These are phyloP conservation scores for Ispidina picta DNA, from an alignment of 2,797 vertebrate genomes.

Conservation along the genomic window DNA sequence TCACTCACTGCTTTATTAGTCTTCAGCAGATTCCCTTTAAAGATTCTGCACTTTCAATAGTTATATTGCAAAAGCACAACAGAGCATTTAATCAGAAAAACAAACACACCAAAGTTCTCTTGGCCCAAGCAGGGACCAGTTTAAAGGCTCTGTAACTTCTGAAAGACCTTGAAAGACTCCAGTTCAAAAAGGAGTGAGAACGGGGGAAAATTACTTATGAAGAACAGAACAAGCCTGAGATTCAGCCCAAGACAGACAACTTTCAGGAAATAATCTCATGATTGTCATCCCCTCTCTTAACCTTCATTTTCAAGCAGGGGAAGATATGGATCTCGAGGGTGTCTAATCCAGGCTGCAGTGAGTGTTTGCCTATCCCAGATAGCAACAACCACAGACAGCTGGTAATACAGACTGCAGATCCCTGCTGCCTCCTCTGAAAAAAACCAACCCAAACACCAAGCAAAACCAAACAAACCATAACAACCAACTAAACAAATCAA, in stretches of 20 bases:
- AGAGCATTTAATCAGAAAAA: neutral
- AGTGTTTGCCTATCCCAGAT: neutral
- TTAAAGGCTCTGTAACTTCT: neutral
- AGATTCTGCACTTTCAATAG: neutral
- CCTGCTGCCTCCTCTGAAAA: neutral
- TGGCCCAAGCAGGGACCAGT: neutral
- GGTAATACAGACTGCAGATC: neutral
- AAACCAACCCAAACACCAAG: neutral
- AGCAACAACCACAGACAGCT: neutral
- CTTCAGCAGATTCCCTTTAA: neutral
- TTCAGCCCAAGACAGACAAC: neutral
- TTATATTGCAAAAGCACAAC: neutral
- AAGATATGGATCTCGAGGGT: neutral
- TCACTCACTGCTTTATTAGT: neutral
- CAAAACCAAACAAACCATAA: neutral
- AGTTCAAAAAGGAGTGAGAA: neutral
- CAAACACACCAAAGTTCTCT: neutral
- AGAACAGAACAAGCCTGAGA: constrained; percentile 1
- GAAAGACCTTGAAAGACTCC: neutral
- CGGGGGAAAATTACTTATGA: neutral
- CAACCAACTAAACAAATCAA: neutral
- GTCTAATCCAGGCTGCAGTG: neutral
- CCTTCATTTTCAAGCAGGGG: neutral
- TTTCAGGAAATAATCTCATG: neutral
- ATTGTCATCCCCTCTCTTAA: neutral